phyloP scores from a whole-genome alignment of 2,797 vertebrate species.

The Oreortyx pictus region DNA sequence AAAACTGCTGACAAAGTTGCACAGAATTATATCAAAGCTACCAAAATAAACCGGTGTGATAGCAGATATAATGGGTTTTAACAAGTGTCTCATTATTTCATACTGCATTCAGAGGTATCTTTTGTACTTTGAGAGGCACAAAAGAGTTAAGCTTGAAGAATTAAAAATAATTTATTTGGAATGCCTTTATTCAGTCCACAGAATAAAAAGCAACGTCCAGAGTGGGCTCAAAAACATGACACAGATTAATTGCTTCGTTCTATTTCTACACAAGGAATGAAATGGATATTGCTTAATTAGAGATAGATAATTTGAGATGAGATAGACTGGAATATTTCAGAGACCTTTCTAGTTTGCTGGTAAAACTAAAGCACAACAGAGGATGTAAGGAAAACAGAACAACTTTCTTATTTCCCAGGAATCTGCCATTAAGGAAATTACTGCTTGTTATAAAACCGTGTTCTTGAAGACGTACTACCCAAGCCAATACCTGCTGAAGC shows the following conservation, averaged over 20 bases:
- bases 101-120: background rate
- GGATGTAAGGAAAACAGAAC: background rate
- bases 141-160: constrained; percentile 32
- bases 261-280: constrained; percentile 18
- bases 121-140: constrained; percentile 22
- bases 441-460: background rate
- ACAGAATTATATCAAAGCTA: background rate
- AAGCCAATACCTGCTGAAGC: background rate
- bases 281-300: constrained; percentile 52
- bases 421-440: background rate
- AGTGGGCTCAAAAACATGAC: constrained; percentile 1
- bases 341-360: background rate
- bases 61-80: background rate
- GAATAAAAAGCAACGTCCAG: constrained; percentile 12
- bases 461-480: background rate
- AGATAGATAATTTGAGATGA: constrained; percentile 13
- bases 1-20: background rate
- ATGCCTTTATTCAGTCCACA: constrained; percentile 33
- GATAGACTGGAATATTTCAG: background rate
- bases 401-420: background rate
- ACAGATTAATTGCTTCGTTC: constrained; percentile 56
- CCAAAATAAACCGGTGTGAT: background rate
- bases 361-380: background rate
- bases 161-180: constrained; percentile 8
- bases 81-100: background rate